phyloP scores from a whole-genome alignment of 2,113 vertebrate genomes.

The Malurus elegans region DNA sequence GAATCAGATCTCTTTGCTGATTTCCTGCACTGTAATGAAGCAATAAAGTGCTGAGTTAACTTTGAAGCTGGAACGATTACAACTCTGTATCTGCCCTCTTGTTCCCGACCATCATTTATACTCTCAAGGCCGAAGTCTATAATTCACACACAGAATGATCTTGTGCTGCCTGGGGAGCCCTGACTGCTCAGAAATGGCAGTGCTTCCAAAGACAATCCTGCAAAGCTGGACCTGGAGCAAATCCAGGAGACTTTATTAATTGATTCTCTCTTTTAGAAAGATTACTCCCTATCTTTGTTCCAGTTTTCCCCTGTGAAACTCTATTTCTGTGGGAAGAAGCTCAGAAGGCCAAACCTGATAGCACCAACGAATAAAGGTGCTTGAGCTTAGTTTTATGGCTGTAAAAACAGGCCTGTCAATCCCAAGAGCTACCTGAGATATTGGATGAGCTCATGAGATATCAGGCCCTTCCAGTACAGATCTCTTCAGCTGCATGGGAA shows the following conservation, averaged over 20 bases:
- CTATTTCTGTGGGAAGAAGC: neutral
- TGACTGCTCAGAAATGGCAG: neutral
- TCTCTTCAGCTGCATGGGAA: neutral
- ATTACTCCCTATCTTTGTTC: conserved; percentile 3
- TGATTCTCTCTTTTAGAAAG: conserved; percentile 11
- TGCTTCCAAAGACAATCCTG: conserved; percentile 2
- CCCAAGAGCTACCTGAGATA: neutral
- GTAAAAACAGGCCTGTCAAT: neutral
- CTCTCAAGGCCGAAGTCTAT: conserved; percentile 43
- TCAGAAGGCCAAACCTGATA: neutral
- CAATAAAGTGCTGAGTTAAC: conserved; percentile 29
- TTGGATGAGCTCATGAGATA: neutral
- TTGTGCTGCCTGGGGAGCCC: conserved; percentile 24
- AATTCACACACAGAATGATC: conserved; percentile 29
- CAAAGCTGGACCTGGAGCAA: conserved; percentile 29
- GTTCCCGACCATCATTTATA: conserved; percentile 31
- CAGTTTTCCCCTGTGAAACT: neutral
- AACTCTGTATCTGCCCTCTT: conserved; percentile 29
- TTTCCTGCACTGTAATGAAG: conserved; percentile 14
- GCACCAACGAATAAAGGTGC: neutral
- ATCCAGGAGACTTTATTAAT: conserved; percentile 49
- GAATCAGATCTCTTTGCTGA: conserved; percentile 24
- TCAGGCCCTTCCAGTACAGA: neutral
- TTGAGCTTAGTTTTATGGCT: neutral
- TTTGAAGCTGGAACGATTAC: conserved; percentile 40